Percentiles rank a stretch among this genome's conserved stretches.
These are phyloP conservation scores for Ptychoptera contaminata DNA, from an alignment of 2,888 invertebrate genomes.

Conservation along the genomic window DNA sequence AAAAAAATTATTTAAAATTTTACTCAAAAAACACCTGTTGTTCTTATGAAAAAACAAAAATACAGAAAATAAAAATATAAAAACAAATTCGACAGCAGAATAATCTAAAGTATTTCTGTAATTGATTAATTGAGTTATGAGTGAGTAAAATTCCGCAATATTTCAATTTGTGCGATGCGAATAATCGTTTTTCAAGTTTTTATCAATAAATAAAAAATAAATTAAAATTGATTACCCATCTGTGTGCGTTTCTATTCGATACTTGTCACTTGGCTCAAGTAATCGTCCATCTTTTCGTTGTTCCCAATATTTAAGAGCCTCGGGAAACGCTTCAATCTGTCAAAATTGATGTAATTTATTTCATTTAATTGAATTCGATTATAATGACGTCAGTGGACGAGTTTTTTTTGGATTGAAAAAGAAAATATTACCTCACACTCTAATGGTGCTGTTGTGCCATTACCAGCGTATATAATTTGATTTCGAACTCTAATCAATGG, in stretches of 20 bases:
- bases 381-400: slow-evolving; percentile 43
- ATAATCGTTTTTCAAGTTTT: too few relatives aligned
- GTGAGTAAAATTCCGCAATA: too few relatives aligned
- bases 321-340: slow-evolving; percentile 72
- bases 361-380: slow-evolving; percentile 40
- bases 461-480: slow-evolving; percentile 54
- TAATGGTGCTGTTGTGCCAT: slow-evolving; percentile 50
- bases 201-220: too few relatives aligned
- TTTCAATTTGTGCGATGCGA: too few relatives aligned
- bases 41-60: too few relatives aligned
- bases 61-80: too few relatives aligned
- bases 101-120: too few relatives aligned
- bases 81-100: too few relatives aligned
- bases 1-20: not conserved
- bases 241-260: slow-evolving; percentile 40
- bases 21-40: not conserved
- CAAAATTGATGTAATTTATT: not conserved
- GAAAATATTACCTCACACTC: slow-evolving; percentile 49
- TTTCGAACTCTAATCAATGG: slow-evolving; percentile 68
- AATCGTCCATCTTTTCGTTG: slow-evolving; percentile 51
- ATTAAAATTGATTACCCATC: slow-evolving; percentile 25
- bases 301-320: slow-evolving; percentile 76
- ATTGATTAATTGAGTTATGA: too few relatives aligned
- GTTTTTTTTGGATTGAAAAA: not conserved
- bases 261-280: slow-evolving; percentile 49